Base-by-base conservation (phyloP, 1,140 invertebrate genomes). In the Eulimnadia texana region DNA sequence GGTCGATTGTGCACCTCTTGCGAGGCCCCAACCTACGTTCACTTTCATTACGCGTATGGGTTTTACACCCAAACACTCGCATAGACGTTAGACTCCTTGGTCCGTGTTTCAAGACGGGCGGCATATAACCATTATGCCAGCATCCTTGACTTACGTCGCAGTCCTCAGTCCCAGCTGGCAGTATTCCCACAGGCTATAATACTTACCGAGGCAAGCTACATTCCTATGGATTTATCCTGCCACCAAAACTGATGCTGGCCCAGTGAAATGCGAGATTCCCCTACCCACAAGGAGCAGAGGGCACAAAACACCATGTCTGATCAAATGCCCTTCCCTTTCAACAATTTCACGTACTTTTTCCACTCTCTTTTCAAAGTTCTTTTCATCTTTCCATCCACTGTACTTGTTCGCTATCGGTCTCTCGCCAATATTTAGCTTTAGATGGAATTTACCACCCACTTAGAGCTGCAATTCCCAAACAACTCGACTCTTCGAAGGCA, bases 321-420 rank as follows among this genome's bases (percentile, higher is more conserved):
- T 25, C 81, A 79, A 78, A 78, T 80, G 74, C 80, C 77, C 80
- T 78, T 79, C 85, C 86, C 86, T 84, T 86, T 82, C 81, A 82
- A 82, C 84, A 85, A 73, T 86, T 88, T 73, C 84, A 86, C 84
- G 86, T 85, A 86, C 83, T 87, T 79, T 86, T 86, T 84, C 87
- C 84, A 85, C 83, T 86, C 79, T 83, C 86, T 87, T 86, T 83
- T 84, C 87, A 83, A 83, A 87, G 88, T 88, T 84, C 85, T 82
- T 88, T 84, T 84, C 85, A 82, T 84, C 25, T n/a, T 24, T 19
- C 25, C 13, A 23, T 19, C 42, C 10, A 47, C n/a, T n/a, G 10
- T 88, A 88, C 84, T 89, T 86, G 84, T 88, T 83, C 77, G 81
- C 85, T 88, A 86, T 88, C 83, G 83, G 84, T 84, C 82, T 86